Conservation (phyloP, 1,140 invertebrate species). For the Artemia franciscana region DNA sequence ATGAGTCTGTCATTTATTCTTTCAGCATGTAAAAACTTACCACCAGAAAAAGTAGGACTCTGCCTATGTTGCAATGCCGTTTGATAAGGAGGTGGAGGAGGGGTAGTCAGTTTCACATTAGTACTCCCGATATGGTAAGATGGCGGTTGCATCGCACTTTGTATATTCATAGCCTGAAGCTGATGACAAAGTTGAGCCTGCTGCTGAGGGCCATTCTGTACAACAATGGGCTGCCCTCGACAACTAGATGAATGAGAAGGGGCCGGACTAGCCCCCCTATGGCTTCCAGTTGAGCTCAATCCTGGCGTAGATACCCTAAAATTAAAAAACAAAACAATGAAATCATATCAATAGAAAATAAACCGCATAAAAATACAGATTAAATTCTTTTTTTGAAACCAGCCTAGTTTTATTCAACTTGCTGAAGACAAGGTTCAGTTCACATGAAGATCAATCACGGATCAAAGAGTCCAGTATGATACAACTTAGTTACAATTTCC, state of each 20-base stretch:
- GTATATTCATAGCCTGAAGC: slow-evolving; percentile 58
- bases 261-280: slow-evolving; percentile 52
- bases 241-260: slow-evolving; percentile 22
- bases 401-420: too few species aligned
- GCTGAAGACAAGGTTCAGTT: too few species aligned
- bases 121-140: slow-evolving; percentile 36
- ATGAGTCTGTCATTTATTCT: too few species aligned
- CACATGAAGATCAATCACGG: too few species aligned
- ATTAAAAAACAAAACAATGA: too few species aligned
- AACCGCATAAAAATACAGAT: too few species aligned
- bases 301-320: slow-evolving; percentile 19
- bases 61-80: slow-evolving; percentile 52
- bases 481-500: too few species aligned
- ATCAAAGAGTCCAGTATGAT: too few species aligned
- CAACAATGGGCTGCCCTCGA: slow-evolving; percentile 43
- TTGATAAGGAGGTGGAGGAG: slow-evolving; percentile 56
- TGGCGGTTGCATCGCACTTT: slow-evolving; percentile 44
- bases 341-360: too few species aligned
- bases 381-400: too few species aligned
- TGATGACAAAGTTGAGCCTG: slow-evolving; percentile 64
- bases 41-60: slow-evolving; percentile 52
- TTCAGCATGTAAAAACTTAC: too few species aligned
- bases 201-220: slow-evolving; percentile 51
- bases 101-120: slow-evolving; percentile 22
- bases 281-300: slow-evolving; percentile 11